Base-by-base conservation (phyloP, 2,113 vertebrate species). In the Rhagologus leucostigma region DNA sequence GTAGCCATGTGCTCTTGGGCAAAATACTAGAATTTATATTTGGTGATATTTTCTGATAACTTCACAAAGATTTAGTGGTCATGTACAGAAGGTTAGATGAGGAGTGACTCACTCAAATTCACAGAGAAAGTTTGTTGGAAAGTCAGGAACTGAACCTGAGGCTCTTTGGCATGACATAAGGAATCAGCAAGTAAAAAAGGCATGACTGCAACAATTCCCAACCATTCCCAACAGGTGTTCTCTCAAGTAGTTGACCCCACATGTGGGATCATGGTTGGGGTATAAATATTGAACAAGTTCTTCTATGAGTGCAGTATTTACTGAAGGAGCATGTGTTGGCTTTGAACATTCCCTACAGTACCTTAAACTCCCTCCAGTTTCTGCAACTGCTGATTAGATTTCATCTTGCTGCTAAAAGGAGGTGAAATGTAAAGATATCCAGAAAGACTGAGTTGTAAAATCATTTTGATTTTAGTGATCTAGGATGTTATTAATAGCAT, bases 401-500 rank as follows among this genome's bases (percentile, higher is more conserved):
- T 83, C 85, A 57, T 94, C 63, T 83, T 71, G 21, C 39, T 60
- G 44, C 65, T 95, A 56, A 83, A 94, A 77, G 55, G 79, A 94
- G 76, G 68, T 70, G 86, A 90, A 84, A 90, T 18, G 1, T 50
- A 90, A 88, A 94, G 91, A 80, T 57, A 90, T 2, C 63, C 33
- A 69, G 73, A 39, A 90, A 92, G 69, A 78, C n/a, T 19, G 22
- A 60, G 56, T 8, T 90, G 65, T 68, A 87, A 93, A 85, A 70
- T 93, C 39, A 26, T 85, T 80, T 88, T 91, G 39, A 85, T 85
- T 96, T 50, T 59, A 70, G 84, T 63, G 67, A 88, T 93, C n/a
- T 59, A 44, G 20, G 39, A 37, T 85, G 87, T 59, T 84, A 80
- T 74, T 91, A 90, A 74, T 81, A 94, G 60, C 68, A 60, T 3